Evolutionary conservation across 2,888 invertebrate species (phyloP).

Genomic region (Dasypolia templi): DNA sequence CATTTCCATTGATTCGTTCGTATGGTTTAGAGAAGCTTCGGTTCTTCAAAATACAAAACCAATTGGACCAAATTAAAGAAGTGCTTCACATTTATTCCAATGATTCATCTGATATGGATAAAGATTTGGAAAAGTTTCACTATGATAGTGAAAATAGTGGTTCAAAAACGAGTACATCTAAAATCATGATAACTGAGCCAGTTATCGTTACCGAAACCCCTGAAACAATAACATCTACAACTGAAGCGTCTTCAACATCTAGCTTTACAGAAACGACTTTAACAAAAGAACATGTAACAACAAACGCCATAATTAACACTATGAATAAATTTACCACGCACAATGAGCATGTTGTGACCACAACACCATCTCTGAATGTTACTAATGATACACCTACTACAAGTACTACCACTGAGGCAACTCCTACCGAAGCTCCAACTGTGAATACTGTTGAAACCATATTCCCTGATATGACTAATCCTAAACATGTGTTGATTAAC

Average conservation of each 20-base stretch:
- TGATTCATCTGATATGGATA: constrained; percentile 75
- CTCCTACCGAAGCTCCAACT: constrained; percentile 66
- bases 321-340: constrained; percentile 73
- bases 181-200: constrained; percentile 12
- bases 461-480: constrained; percentile 80
- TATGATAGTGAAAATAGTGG: constrained; percentile 76
- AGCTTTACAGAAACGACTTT: constrained; percentile 48
- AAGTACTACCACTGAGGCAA: constrained; percentile 63
- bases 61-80: constrained; percentile 82
- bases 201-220: constrained; percentile 60
- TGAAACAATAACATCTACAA: constrained; percentile 41
- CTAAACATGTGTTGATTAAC: constrained; percentile 94
- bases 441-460: constrained; percentile 80
- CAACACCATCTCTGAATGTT: constrained; percentile 74
- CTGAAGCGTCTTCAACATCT: constrained; percentile 17
- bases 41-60: constrained; percentile 82
- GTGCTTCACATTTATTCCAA: constrained; percentile 83
- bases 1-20: constrained; percentile 83
- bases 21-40: constrained; percentile 86
- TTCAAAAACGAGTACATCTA: constrained; percentile 38
- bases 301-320: constrained; percentile 67
- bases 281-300: constrained; percentile 69
- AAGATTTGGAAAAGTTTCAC: constrained; percentile 78
- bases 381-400: constrained; percentile 68
- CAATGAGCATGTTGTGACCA: constrained; percentile 77